Percentiles rank a stretch among this genome's conserved stretches.
Conservation (phyloP, 2,797 vertebrate genomes). For the Malacoraja senta region DNA sequence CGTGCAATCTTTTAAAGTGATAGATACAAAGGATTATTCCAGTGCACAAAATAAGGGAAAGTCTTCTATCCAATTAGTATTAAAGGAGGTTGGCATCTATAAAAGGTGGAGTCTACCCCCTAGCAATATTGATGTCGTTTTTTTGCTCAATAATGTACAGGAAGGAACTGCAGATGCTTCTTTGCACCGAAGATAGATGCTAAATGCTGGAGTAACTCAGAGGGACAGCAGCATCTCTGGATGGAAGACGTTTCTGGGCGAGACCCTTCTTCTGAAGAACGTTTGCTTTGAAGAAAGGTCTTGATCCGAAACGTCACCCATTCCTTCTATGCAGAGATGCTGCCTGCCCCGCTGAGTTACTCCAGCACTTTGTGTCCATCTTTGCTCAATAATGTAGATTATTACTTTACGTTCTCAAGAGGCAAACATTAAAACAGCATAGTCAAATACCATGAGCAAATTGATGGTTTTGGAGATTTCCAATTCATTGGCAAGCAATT, state of each 20-base stretch:
- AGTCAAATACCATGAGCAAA: not conserved
- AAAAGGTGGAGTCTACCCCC: not conserved
- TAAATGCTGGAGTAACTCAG: too few species aligned
- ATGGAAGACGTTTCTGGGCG: too few species aligned
- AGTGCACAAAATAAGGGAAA: not conserved
- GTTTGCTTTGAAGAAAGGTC: too few species aligned
- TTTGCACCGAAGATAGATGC: too few species aligned
- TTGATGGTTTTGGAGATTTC: not conserved
- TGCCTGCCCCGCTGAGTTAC: too few species aligned
- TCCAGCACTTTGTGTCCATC: not conserved
- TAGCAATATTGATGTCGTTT: not conserved
- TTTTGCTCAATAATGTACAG: constrained; percentile 3
- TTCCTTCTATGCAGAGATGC: too few species aligned
- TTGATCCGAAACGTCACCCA: too few species aligned
- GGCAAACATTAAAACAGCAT: not conserved
- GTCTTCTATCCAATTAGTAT: not conserved
- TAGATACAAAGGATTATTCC: not conserved
- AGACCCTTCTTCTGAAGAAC: too few species aligned
- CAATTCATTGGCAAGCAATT: not conserved
- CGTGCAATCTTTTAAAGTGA: not conserved
- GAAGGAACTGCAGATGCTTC: too few species aligned
- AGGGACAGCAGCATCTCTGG: too few species aligned
- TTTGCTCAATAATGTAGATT: constrained; percentile 6
- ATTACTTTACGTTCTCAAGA: constrained; percentile 4
- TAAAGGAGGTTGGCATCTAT: not conserved